Conservation (phyloP, 2,113 vertebrate species). For the Saimiri boliviensis region DNA sequence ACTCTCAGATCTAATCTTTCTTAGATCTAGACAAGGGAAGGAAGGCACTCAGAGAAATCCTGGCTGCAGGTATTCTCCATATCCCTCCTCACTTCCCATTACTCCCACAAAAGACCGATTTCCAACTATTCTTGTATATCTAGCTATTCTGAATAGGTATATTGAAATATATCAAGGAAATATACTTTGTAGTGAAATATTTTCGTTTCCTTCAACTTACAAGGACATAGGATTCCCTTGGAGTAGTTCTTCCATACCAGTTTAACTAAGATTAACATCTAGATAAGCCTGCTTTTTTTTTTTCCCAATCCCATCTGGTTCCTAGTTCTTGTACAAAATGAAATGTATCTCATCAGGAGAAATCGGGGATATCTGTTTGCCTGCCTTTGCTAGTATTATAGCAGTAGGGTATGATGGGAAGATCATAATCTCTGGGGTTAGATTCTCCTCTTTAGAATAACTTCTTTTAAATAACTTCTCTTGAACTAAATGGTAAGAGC, state of each 20-base stretch:
- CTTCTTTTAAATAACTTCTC: neutral
- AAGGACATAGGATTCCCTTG: neutral
- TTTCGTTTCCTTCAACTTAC: neutral
- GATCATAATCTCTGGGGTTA: neutral
- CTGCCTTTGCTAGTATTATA: neutral
- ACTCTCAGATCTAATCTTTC: too few species aligned
- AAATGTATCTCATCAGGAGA: neutral
- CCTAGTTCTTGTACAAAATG: neutral
- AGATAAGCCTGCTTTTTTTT: neutral
- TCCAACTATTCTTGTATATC: too few species aligned
- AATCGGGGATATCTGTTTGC: neutral
- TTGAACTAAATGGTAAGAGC: too few species aligned
- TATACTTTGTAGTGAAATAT: too few species aligned
- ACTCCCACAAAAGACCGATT: too few species aligned
- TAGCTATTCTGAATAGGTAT: too few species aligned
- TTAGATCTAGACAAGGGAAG: too few species aligned
- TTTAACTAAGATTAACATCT: neutral
- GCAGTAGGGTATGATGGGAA: neutral
- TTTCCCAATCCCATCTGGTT: neutral
- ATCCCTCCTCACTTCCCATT: too few species aligned
- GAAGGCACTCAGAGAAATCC: too few species aligned
- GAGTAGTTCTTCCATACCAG: neutral
- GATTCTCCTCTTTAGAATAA: neutral
- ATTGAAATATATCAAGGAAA: too few species aligned
- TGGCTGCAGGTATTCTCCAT: too few species aligned